Evolutionary conservation across 92 coral and sea anemone genomes (phyloP).

Genomic region (Epizoanthus rinbou): DNA sequence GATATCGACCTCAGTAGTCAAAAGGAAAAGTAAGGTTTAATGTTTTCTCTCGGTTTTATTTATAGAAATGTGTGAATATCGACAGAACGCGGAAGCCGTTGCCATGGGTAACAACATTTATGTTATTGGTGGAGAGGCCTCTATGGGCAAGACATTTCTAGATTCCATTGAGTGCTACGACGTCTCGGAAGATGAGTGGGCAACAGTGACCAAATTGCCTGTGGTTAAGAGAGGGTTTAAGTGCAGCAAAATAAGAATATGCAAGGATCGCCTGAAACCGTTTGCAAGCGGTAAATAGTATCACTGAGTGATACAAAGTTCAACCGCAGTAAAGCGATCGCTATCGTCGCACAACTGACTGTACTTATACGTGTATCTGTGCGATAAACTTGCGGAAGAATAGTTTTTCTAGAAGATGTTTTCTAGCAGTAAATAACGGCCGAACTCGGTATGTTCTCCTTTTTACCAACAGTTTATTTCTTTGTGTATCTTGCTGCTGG

Average conservation of each 20-base stretch:
- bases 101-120: conserved; percentile 52
- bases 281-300: not conserved
- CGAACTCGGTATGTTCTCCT: too few relatives aligned
- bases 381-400: too few relatives aligned
- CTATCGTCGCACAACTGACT: too few relatives aligned
- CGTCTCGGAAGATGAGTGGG: conserved; percentile 63
- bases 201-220: conserved; percentile 54
- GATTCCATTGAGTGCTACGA: conserved; percentile 81
- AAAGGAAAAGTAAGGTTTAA: not conserved
- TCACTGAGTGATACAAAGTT: too few relatives aligned
- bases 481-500: too few relatives aligned
- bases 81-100: conserved; percentile 91
- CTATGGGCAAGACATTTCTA: conserved; percentile 60
- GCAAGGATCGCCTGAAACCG: conserved; percentile 54
- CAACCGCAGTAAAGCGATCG: too few relatives aligned
- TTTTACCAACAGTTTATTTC: too few relatives aligned
- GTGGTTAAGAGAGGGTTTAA: conserved; percentile 67
- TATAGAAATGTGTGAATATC: conserved; percentile 70
- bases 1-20: not conserved
- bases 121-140: conserved; percentile 89
- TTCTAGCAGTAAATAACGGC: too few relatives aligned
- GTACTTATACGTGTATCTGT: too few relatives aligned
- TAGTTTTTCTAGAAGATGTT: too few relatives aligned
- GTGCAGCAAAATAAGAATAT: conserved; percentile 52
- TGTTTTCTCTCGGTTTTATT: not conserved